Evolutionary conservation across 2,113 vertebrate species (phyloP).

Genomic region (Copsychus sechellarum): DNA sequence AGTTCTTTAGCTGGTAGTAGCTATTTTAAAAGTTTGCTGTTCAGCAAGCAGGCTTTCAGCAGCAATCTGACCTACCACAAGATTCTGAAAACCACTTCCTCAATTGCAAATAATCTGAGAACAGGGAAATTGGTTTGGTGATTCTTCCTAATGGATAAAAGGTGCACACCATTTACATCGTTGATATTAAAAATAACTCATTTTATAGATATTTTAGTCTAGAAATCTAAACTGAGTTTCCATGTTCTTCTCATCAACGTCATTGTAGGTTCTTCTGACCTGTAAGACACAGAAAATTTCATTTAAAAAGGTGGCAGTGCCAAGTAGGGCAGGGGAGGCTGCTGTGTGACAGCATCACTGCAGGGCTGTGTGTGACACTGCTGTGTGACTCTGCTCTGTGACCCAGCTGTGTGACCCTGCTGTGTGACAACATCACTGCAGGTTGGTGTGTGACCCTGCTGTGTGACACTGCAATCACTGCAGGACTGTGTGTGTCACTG

Average conservation of each 20-base stretch:
- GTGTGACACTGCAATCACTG: too few species aligned
- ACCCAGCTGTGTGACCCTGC: not conserved
- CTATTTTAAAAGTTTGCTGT: not conserved
- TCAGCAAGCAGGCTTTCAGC: not conserved
- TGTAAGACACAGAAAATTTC: constrained; percentile 33
- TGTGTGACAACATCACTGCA: not conserved
- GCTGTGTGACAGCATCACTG: not conserved
- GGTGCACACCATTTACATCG: not conserved
- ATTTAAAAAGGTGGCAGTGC: not conserved
- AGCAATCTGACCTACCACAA: not conserved
- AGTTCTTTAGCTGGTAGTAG: not conserved
- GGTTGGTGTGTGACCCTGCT: not conserved
- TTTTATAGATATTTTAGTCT: not conserved
- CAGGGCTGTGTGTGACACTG: too few species aligned
- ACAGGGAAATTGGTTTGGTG: not conserved
- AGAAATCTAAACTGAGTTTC: not conserved
- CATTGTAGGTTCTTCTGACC: constrained; percentile 52
- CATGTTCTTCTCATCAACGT: constrained; percentile 30
- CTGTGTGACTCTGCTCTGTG: not conserved
- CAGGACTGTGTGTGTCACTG: too few species aligned
- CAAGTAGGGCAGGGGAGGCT: not conserved
- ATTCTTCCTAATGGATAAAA: not conserved
- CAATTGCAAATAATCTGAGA: not conserved
- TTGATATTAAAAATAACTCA: not conserved
- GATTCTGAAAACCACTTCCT: not conserved